Conservation (phyloP, 2,888 invertebrate species). For the Scaptodrosophila latifasciaeformis region DNA sequence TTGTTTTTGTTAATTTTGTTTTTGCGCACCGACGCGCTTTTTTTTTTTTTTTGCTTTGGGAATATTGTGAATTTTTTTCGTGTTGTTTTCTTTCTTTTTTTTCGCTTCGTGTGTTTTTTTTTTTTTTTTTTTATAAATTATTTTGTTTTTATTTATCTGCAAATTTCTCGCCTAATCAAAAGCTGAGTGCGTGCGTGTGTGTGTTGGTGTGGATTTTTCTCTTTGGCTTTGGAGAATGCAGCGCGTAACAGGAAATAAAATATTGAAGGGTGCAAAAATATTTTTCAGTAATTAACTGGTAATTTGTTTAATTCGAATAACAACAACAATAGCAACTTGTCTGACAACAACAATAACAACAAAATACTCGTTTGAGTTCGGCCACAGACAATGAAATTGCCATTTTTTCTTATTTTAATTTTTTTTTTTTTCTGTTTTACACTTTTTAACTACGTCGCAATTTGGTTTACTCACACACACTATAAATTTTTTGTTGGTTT, state of each 20-base stretch:
- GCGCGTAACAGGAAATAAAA: neutral
- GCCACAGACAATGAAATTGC: slow-evolving; percentile 29
- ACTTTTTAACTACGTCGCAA: slow-evolving; percentile 69
- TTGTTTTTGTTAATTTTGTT: slow-evolving; percentile 25
- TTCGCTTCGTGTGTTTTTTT: slow-evolving; percentile 20
- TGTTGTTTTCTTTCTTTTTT: slow-evolving; percentile 19
- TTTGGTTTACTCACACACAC: slow-evolving; percentile 64
- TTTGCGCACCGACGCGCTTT: neutral
- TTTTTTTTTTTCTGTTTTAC: too few relatives aligned
- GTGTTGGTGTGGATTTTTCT: slow-evolving; percentile 12
- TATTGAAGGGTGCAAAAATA: slow-evolving; percentile 2
- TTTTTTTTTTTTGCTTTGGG: slow-evolving; percentile 7
- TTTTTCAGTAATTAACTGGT: too few relatives aligned
- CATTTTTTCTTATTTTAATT: too few relatives aligned
- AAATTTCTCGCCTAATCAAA: slow-evolving; percentile 31
- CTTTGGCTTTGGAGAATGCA: neutral
- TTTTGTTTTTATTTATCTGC: slow-evolving; percentile 21
- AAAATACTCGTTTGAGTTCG: too few relatives aligned
- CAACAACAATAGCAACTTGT: too few relatives aligned
- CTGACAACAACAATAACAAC: slow-evolving; percentile 24
- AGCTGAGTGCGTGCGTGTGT: neutral
- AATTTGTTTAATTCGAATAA: too few relatives aligned
- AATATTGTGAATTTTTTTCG: slow-evolving; percentile 8
- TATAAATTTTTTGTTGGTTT: too few relatives aligned
- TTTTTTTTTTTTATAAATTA: slow-evolving; percentile 57